These are phyloP conservation scores for Pogonomyrmex barbatus DNA, from an alignment of 1,140 invertebrate genomes.

Conservation along the genomic window DNA sequence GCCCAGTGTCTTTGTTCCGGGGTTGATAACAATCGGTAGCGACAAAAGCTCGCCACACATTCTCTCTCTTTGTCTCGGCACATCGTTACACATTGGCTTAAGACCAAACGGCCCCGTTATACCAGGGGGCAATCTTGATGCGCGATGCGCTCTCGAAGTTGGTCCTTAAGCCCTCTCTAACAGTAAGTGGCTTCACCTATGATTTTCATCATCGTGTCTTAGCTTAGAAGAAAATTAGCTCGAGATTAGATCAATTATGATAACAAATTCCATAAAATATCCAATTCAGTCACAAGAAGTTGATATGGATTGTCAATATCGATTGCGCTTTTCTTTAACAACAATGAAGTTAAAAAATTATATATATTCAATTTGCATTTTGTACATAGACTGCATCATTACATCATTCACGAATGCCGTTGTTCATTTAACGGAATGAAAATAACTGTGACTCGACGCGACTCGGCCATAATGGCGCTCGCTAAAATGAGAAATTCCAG, in stretches of 20 bases:
- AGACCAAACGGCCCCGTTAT: constrained; percentile 38
- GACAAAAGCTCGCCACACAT: constrained; percentile 46
- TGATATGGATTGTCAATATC: background rate
- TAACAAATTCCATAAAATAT: background rate
- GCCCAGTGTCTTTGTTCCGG: constrained; percentile 39
- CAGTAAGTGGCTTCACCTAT: background rate
- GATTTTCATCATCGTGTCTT: constrained; percentile 27
- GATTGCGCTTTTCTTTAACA: background rate
- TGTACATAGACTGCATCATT: background rate
- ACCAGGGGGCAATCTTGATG: constrained; percentile 27
- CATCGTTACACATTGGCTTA: constrained; percentile 59
- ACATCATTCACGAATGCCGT: background rate
- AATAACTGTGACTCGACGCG: constrained; percentile 43
- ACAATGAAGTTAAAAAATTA: background rate
- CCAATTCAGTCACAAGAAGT: background rate
- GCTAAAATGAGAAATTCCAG: constrained; percentile 76
- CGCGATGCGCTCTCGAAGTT: constrained; percentile 23
- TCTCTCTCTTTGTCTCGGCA: constrained; percentile 36
- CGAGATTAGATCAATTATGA: background rate
- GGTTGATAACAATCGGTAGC: constrained; percentile 68
- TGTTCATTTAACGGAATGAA: constrained; percentile 68
- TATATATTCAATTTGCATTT: no score
- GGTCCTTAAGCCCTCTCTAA: background rate
- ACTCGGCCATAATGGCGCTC: constrained; percentile 55
- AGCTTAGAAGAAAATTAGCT: background rate